Evolutionary conservation across 92 coral and sea anemone species (phyloP).

Genomic region (Paragorgia papillata): DNA sequence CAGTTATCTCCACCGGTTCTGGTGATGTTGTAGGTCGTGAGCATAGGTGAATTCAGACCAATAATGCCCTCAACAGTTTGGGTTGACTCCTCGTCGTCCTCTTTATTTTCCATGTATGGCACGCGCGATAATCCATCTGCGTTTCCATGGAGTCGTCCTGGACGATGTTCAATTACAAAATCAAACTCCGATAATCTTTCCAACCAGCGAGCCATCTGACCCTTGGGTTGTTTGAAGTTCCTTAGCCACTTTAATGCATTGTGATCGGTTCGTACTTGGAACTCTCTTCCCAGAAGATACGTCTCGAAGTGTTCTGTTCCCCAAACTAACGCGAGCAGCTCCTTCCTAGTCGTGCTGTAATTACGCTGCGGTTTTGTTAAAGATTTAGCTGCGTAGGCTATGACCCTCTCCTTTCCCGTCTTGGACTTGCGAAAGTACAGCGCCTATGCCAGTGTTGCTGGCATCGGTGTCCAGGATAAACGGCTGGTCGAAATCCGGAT

Average conservation of each 20-base stretch:
- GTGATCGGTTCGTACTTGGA: slow-evolving; percentile 41
- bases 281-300: slow-evolving; percentile 24
- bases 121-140: slow-evolving; percentile 4
- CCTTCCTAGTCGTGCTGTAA: slow-evolving; percentile 6
- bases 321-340: slow-evolving; percentile 1
- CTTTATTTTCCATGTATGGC: too few species aligned
- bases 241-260: slow-evolving; percentile 40
- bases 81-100: background rate
- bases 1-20: background rate
- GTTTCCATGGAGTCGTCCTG: slow-evolving; percentile 13
- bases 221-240: slow-evolving; percentile 39
- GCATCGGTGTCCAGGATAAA: background rate
- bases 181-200: slow-evolving; percentile 10
- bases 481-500: background rate
- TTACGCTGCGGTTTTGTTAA: background rate
- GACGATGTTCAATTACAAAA: slow-evolving; percentile 8
- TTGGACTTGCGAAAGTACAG: slow-evolving; percentile 34
- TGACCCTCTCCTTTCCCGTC: slow-evolving; percentile 29
- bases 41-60: background rate
- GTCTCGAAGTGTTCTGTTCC: slow-evolving; percentile 16
- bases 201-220: slow-evolving; percentile 2
- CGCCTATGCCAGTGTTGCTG: slow-evolving; percentile 34
- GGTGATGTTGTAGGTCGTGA: background rate
- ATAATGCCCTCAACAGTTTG: background rate
- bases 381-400: background rate